Evolutionary conservation across 1,140 invertebrate species (phyloP), one percentile per base, ranked within the genome.

Genomic region (Bombus sylvicola): DNA sequence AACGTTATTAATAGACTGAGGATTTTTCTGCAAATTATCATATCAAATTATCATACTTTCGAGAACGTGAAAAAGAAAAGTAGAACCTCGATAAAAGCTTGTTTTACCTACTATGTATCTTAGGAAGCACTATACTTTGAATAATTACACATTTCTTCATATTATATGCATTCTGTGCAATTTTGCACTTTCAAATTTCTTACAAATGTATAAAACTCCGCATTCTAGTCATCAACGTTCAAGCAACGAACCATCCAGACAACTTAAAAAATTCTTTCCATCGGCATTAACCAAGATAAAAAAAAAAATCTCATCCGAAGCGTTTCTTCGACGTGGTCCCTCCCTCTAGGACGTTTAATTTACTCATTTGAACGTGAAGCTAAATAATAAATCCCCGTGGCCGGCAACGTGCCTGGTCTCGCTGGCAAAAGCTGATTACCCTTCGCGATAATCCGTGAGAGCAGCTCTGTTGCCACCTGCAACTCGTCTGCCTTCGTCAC

Each of bases 371-470:
- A 8, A 76, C 31, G 39, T n/a, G 39, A 8, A 62, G 76, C 57
- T 64, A 59, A 85, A 85, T 85, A 85, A 85, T 80, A 85, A 85
- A 85, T 72, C 59, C 47, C n/a, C 53, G 22, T 41, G 57, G 57
- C 39, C 41, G 9, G 69, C 43, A 68, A 31, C 73, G 83, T 74
- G 69, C 53, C 62, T 25, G 62, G 77, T 59, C 72, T 85, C n/a
- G 77, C 62, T 57, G 81, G 75, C 89, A 64, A 92, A 91, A 89
- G 89, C 87, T 91, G 92, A 92, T 92, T 92, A 91, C 83, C 81
- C 80, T 75, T 78, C 87, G 74, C 64, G 80, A 76, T 88, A 87
- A 91, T 89, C 90, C 90, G 25, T 22, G 81, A 87, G 89, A 85
- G 69, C 68, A 71, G 68, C 66, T 83, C 75, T 8, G 76, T 77